A percentile compares a stretch with the other conserved stretches of the same genome.
phyloP scores from a whole-genome alignment of 2,888 invertebrate species.

The Sminthurinus aureus region DNA sequence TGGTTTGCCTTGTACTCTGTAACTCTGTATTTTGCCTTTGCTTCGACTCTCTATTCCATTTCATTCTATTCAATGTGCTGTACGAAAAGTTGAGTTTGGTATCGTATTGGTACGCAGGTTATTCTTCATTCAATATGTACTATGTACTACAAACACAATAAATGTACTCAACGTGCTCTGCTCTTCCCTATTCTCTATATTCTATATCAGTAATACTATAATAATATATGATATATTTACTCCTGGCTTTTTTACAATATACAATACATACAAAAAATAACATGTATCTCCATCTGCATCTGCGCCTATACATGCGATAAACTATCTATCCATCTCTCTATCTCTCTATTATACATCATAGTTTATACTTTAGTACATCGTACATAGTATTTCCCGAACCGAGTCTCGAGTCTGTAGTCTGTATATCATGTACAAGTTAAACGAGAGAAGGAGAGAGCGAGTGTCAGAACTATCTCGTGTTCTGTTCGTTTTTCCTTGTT shows the following conservation, averaged over 20 bases:
- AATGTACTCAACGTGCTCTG: neutral
- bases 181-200: neutral
- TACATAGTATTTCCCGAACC: no score
- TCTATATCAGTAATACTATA: no score
- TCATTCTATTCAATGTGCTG: neutral
- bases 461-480: constrained; percentile 29
- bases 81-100: neutral
- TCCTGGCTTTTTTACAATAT: no score
- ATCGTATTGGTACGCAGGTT: constrained; percentile 5
- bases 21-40: neutral
- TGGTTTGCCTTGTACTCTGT: neutral
- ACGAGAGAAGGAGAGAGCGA: neutral
- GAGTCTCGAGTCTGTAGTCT: no score
- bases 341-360: no score
- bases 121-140: neutral
- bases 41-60: no score
- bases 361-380: no score
- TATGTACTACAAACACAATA: neutral
- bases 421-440: neutral
- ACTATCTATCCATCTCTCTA: no score
- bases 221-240: neutral
- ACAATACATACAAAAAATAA: no score
- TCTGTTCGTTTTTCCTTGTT: neutral
- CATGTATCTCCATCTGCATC: no score
- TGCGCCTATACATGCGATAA: no score